phyloP scores from a whole-genome alignment of 2,797 vertebrate genomes.

The Pempheris klunzingeri region DNA sequence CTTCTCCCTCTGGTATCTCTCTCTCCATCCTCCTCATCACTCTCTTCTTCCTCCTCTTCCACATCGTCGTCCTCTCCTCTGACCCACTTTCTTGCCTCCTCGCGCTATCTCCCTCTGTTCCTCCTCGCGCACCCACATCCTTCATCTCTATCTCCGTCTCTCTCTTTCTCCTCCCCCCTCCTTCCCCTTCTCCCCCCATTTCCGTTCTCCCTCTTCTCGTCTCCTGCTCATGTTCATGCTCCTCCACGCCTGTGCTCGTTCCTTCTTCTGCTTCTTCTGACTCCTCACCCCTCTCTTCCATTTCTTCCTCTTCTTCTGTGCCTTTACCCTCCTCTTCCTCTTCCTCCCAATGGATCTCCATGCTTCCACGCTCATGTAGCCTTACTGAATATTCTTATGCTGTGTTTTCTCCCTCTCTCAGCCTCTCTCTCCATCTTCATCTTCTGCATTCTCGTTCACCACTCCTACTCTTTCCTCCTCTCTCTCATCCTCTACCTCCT shows the following conservation, averaged over 20 bases:
- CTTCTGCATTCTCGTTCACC: conserved; percentile 25
- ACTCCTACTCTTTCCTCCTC: not conserved
- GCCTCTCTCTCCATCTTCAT: conserved; percentile 36
- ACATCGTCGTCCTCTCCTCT: conserved; percentile 65
- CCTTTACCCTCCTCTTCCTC: conserved; percentile 19
- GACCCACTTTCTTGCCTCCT: conserved; percentile 74
- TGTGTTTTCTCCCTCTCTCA: conserved; percentile 30
- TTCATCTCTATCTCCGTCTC: conserved; percentile 46
- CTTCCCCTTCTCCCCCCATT: conserved; percentile 26
- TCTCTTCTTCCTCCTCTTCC: conserved; percentile 60
- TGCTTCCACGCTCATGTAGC: conserved; percentile 22
- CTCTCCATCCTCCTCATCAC: conserved; percentile 48
- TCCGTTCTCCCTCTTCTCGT: conserved; percentile 21
- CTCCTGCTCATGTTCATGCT: conserved; percentile 35
- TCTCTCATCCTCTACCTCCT: conserved; percentile 17
- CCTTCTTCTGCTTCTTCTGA: conserved; percentile 18
- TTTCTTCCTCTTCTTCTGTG: conserved; percentile 1
- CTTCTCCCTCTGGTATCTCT: conserved; percentile 41
- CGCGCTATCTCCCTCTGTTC: conserved; percentile 63
- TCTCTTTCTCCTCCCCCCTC: conserved; percentile 22
- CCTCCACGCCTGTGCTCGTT: conserved; percentile 38
- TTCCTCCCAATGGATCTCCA: conserved; percentile 21
- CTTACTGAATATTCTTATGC: conserved; percentile 38
- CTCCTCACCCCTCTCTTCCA: conserved; percentile 5
- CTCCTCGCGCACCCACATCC: conserved; percentile 58